Conservation (phyloP, 2,113 vertebrate species). For the Catagonus wagneri region DNA sequence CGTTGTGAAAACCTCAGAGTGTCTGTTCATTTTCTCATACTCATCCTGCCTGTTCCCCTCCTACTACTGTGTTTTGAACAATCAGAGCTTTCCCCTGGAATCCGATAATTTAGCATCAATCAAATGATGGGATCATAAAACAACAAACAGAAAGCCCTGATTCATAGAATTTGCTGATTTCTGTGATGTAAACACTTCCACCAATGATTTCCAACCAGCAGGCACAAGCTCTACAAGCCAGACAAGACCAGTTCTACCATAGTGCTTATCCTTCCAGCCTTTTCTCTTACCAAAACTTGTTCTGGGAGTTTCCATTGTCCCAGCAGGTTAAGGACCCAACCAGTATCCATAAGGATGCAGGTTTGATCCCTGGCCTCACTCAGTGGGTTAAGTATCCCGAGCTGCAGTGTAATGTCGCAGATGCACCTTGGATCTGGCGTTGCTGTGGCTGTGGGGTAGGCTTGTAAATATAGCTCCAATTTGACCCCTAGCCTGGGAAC, state of each 20-base stretch:
- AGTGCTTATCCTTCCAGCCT: background rate
- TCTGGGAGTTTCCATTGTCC: background rate
- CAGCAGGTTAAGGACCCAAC: too few relatives aligned
- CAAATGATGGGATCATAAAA: background rate
- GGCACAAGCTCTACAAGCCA: background rate
- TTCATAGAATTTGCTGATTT: background rate
- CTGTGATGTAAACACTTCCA: background rate
- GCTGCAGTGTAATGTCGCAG: too few relatives aligned
- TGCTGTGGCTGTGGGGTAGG: too few relatives aligned
- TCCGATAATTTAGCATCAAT: conserved; percentile 9
- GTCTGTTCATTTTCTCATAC: background rate
- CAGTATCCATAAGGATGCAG: too few relatives aligned
- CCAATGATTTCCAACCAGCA: background rate
- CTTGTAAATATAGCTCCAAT: too few relatives aligned
- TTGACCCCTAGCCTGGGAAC: too few relatives aligned
- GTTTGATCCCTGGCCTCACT: too few relatives aligned
- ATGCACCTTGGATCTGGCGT: too few relatives aligned
- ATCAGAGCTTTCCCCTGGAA: background rate
- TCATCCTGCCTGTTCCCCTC: background rate
- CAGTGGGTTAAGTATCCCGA: too few relatives aligned
- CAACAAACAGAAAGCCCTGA: background rate
- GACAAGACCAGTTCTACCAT: background rate
- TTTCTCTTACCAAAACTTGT: background rate
- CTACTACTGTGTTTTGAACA: background rate
- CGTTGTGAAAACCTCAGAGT: background rate